Conservation (phyloP, 2,797 vertebrate genomes). For the Macropus fuliginosus region DNA sequence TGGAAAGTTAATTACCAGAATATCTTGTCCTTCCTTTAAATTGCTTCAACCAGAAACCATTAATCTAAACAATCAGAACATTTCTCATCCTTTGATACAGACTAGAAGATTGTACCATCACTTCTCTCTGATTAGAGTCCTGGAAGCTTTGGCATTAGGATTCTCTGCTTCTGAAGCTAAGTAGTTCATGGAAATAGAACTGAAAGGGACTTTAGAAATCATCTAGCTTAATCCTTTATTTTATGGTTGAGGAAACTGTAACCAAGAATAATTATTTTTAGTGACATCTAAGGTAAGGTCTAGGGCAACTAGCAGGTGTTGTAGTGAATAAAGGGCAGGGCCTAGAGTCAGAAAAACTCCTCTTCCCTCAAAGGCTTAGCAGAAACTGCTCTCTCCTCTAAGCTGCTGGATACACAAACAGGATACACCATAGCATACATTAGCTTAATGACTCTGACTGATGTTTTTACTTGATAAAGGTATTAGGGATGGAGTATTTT, state of each 20-base stretch:
- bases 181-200: neutral
- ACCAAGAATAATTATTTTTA: neutral
- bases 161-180: neutral
- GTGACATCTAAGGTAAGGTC: neutral
- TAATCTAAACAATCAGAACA: slow-evolving; percentile 48
- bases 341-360: neutral
- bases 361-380: neutral
- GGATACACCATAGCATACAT: neutral
- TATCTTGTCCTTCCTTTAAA: slow-evolving; percentile 61
- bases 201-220: neutral
- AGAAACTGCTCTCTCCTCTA: neutral
- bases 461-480: neutral
- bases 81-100: slow-evolving; percentile 27
- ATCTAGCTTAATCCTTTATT: neutral
- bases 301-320: neutral
- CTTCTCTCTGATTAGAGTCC: neutral
- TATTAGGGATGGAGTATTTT: neutral
- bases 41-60: slow-evolving; percentile 55
- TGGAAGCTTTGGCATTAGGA: neutral
- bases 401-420: neutral
- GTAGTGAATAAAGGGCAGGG: neutral
- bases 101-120: slow-evolving; percentile 33
- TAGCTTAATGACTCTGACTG: neutral
- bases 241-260: neutral
- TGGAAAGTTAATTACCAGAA: slow-evolving; percentile 60